Evolutionary conservation across 2,888 invertebrate genomes (phyloP), one percentile per base, ranked within the genome.

Genomic region (Thera obeliscata): DNA sequence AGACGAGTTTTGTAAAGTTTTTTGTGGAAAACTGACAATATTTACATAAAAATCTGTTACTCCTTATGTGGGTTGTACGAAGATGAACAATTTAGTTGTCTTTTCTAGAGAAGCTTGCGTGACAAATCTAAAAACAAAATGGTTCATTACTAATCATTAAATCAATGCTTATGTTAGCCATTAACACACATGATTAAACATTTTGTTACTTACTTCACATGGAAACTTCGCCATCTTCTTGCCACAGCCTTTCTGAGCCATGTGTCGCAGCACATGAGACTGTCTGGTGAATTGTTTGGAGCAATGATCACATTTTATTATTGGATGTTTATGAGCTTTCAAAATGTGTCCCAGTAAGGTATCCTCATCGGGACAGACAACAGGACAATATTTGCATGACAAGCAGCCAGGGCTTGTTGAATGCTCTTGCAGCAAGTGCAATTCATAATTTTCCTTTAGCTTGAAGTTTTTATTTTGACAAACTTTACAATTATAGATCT

Each of bases 81-180:
- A 97, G 90, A 87, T 97, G 97, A 69, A 96, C 96, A 64, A 96
- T 94, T 73, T 97, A 87, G 84, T 97, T 97, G 80, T 97, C 97
- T 83, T 96, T 96, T 70, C 97, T 95, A 35, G 95, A 95, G 79
- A 96, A 96, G 70, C 84, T 86, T 78, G 95, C 94, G 60, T 92
- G 84, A 78, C 96, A 96, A 48, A 96, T 95, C 96, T 96, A 83
- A 62, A 86, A 87, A 71, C 41, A 49, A 61, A 58, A 60, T 61
- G 46, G 50, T 9, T 43, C 22, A 22, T 61, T 48, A 41, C 22
- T 56, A 60, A 46, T 52, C 9, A 52, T 52, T 2, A 52, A 52
- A 52, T 9, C 2, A 22, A 52, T n/a, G 12, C n/a, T 7, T 49
- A 22, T 9, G 52, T 33, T 8, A 8, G 9, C 43, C 9, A 9